phyloP scores from a whole-genome alignment of 2,113 vertebrate species.

The Hystrix brachyura region DNA sequence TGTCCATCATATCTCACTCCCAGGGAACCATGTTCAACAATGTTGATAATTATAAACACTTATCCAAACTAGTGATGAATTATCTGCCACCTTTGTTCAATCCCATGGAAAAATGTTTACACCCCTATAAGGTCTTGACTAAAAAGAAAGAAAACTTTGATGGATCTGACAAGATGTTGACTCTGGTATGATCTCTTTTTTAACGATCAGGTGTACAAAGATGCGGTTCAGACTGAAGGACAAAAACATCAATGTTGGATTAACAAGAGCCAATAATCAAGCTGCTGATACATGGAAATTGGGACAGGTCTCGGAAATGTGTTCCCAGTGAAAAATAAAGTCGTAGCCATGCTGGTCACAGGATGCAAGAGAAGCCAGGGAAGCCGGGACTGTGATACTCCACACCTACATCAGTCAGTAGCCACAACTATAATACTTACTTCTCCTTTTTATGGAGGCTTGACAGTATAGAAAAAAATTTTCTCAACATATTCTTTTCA shows the following conservation, averaged over 20 bases:
- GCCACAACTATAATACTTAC: not conserved
- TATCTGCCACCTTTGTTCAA: not conserved
- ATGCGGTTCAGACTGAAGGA: rapidly evolving
- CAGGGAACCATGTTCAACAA: not conserved
- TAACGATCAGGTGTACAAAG: constrained; percentile 17
- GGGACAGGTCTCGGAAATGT: not conserved
- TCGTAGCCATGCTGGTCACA: not conserved
- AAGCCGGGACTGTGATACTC: constrained; percentile 16
- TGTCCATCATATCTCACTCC: not conserved
- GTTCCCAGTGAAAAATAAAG: constrained; percentile 27
- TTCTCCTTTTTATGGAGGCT: not conserved
- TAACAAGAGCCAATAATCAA: not conserved
- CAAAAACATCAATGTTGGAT: not conserved
- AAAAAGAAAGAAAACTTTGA: not conserved
- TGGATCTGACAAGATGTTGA: not conserved
- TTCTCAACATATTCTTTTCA: constrained; percentile 59
- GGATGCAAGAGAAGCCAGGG: not conserved
- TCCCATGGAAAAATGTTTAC: not conserved
- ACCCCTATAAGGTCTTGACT: not conserved
- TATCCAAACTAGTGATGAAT: not conserved
- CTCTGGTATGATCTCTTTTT: not conserved
- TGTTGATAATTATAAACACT: not conserved
- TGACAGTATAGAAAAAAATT: not conserved
- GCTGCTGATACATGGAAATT: not conserved
- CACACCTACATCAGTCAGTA: not conserved